Conservation (phyloP, 2,888 invertebrate species). For the Omphaloscelis lunosa region DNA sequence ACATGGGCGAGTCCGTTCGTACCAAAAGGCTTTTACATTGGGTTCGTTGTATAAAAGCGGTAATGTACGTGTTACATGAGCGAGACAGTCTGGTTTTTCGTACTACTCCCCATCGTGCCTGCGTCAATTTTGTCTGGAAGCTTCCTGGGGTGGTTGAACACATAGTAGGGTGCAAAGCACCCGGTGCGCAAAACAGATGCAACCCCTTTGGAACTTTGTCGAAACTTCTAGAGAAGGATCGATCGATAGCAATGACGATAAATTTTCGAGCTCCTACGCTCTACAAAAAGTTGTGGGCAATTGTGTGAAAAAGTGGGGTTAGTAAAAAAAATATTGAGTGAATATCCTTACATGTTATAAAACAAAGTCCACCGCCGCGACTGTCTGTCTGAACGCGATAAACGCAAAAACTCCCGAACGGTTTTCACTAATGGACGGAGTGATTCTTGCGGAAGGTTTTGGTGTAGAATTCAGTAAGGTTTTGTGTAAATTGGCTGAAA, state of each 20-base stretch:
- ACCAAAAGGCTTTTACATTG: constrained; percentile 41
- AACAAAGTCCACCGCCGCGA: no score
- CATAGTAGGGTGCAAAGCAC: constrained; percentile 41
- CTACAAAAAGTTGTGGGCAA: constrained; percentile 15
- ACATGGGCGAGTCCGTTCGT: constrained; percentile 56
- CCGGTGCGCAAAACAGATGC: constrained; percentile 16
- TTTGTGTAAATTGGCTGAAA: no score
- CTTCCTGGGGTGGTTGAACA: constrained; percentile 59
- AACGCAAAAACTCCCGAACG: no score
- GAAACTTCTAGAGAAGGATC: constrained; percentile 36
- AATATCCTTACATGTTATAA: no score
- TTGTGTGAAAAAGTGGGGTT: neutral
- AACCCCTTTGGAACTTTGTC: constrained; percentile 26
- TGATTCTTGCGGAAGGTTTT: no score
- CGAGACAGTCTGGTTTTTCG: constrained; percentile 24
- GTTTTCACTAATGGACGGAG: no score
- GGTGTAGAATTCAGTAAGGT: no score
- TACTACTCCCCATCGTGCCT: constrained; percentile 44
- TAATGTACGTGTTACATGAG: constrained; percentile 53
- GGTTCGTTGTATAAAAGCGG: constrained; percentile 40
- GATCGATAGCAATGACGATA: constrained; percentile 25
- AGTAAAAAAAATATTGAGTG: constrained; percentile 8
- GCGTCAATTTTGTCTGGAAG: constrained; percentile 63
- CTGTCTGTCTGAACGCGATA: no score
- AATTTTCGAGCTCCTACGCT: constrained; percentile 43